phyloP scores from a whole-genome alignment of 1,140 invertebrate genomes.

The Mesaphorura yosii region DNA sequence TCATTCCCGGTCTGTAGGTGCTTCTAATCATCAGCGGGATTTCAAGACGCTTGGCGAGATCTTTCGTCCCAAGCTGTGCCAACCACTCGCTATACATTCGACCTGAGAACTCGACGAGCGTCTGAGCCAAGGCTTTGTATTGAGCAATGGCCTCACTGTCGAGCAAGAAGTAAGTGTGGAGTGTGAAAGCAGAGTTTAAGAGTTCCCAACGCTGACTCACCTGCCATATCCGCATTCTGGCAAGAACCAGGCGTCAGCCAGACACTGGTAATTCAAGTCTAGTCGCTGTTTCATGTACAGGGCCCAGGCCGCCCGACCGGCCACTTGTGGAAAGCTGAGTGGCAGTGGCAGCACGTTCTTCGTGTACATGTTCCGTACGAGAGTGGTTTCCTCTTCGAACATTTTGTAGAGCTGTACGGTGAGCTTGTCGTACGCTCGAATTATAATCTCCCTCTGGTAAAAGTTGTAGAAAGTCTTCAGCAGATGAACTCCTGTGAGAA shows the following conservation, averaged over 20 bases:
- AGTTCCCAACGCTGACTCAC: no score
- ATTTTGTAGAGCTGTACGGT: slow-evolving; percentile 56
- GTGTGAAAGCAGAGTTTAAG: no score
- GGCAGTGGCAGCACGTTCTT: slow-evolving; percentile 48
- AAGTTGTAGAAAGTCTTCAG: slow-evolving; percentile 57
- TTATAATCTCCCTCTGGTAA: slow-evolving; percentile 49
- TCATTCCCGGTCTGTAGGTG: slow-evolving; percentile 46
- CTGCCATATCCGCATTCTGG: slow-evolving; percentile 53
- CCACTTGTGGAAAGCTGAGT: slow-evolving; percentile 52
- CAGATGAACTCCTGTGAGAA: slow-evolving; percentile 53
- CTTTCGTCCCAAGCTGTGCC: slow-evolving; percentile 42
- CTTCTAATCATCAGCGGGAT: slow-evolving; percentile 57
- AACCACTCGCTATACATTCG: slow-evolving; percentile 54
- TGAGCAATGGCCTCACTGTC: slow-evolving; percentile 55
- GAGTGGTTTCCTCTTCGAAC: slow-evolving; percentile 63
- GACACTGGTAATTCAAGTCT: slow-evolving; percentile 46
- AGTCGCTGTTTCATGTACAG: slow-evolving; percentile 50
- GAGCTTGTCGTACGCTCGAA: slow-evolving; percentile 40
- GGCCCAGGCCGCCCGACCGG: slow-evolving; percentile 54
- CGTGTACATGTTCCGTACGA: slow-evolving; percentile 56
- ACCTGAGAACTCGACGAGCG: slow-evolving; percentile 51
- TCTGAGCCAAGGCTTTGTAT: slow-evolving; percentile 49
- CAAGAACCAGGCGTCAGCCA: slow-evolving; percentile 59
- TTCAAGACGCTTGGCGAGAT: slow-evolving; percentile 51
- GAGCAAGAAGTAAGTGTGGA: no score